Base-by-base conservation (phyloP, 92 coral and sea anemone species). In the Porites cylindrica region DNA sequence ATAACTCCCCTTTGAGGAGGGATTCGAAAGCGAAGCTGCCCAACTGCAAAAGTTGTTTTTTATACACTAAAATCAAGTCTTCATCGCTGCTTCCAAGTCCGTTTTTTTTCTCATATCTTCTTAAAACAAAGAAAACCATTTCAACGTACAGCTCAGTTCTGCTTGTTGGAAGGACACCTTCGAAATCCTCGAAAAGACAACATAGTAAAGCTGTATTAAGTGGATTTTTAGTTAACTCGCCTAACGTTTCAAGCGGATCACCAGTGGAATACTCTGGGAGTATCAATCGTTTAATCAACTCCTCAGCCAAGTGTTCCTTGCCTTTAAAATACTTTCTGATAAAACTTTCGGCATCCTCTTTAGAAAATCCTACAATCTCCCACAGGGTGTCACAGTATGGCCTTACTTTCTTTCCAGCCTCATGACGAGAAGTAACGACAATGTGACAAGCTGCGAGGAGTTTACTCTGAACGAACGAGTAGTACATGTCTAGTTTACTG, bases 341-440 rank as follows among this genome's bases (percentile, higher is more conserved):
- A 10, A 62, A 18, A 7, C 1, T 62, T 14, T 62, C 66, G 5
- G 66, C 21, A 14, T 14, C 18, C n/a, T 16, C 66, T 62, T 62
- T 19, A 7, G 19, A 0, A 19, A 14, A 14, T 62, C 66, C n/a
- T 14, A 62, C 18, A 18, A 54, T 54, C 12, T 62, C 66, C 66
- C 66, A 62, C n/a, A 62, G 21, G 16, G 66, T 62, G 66, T 62
- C 66, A 62, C 66, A 62, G 66, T 62, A 62, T 62, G n/a, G 66
- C 66, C 66, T 62, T 14, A 16, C 66, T 62, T 38, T 38, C 47
- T 38, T 38, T 38, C 47, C 47, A 38, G 4, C 47, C 47, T 38
- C 47, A 38, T 4, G 18, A 14, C 66, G 21, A 62, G 66, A 62
- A 6, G 66, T 62, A 10, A 13, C 0, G 18, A 62, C 66, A 18